Evolutionary conservation across 2,797 vertebrate species (phyloP), one percentile per base, ranked within the genome.

Genomic region (Trachops cirrhosus): DNA sequence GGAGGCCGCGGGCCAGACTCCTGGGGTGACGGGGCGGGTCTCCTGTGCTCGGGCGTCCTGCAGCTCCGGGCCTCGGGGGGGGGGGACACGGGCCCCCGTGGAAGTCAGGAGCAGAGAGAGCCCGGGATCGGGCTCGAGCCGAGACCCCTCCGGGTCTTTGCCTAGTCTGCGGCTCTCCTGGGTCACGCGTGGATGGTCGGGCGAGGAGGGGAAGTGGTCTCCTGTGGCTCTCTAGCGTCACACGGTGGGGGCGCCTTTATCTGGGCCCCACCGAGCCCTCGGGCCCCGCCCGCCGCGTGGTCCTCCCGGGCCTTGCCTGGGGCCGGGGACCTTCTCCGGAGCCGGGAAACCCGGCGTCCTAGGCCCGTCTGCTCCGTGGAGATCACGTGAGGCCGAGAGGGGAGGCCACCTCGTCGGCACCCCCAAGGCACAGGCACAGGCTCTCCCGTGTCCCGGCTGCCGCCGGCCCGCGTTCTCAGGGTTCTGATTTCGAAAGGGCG

Each of bases 221-320:
- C 32, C 62, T n/a, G 62, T 32, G 18, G 14, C 32, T 16, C 15
- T 16, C n/a, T 6, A n/a, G 62, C 32, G 14, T 64, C 26, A n/a
- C 32, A n/a, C 15, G 1, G 2, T 14, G 29, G 5, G 14, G 62
- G 29, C 11, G 57, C 57, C 57, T 14, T 16, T 18, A 7, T 6
- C 62, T 2, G 6, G 62, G 62, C 29, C 15, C 32, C 62, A 5
- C 29, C 16, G 2, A 32, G 34, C 6, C 54, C 41, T n/a, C 7
- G 39, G 26, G 6, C n/a, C 57, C 37, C 37, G 3, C 1, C 37
- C 37, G 3, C 1, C 39, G 1, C n/a, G 16, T 44, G n/a, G 6
- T 52, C 46, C 41, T 70, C n/a, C 34, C 3, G 9, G 22, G 34
- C n/a, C 26, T 29, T 73, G 18, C 4, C 29, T 59, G 7, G 29